Evolutionary conservation across 2,797 vertebrate species (phyloP), one percentile per base, ranked within the genome.

Genomic region (Tokudaia muenninki): DNA sequence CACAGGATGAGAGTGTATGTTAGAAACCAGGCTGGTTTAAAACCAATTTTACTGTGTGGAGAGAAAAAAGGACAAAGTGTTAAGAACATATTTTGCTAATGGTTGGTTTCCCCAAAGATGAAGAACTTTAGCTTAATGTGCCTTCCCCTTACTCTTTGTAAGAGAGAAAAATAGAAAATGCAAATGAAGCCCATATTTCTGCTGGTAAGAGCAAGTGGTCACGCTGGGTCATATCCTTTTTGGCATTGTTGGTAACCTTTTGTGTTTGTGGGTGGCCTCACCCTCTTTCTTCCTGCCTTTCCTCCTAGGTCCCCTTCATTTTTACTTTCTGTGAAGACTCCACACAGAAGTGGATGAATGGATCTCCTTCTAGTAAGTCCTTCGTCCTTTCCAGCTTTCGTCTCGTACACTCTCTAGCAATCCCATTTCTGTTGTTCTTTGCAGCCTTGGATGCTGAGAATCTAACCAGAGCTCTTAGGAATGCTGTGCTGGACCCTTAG

Each of bases 151-250:
- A 19, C 0, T 94, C 11, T 94, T 96, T 96, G 31, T 75, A 90
- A 93, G 2, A 88, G 52, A 31, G 91, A 50, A 67, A 41, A 14
- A 77, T 74, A 96, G 34, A 14, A 90, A 98, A 98, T 98, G 91
- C 75, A 97, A 97, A 98, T 95, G 21, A 98, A 72, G 87, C 44
- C 3, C 75, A 7, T 95, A 92, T 97, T 98, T 98, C 93, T 98
- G n/a, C 67, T 95, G 57, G 75, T 94, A 94, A 95, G 9, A 94
- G 63, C 90, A 95, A 4, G 80, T 93, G 94, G 97, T 98, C 96
- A 96, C 55, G 44, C 77, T 96, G 41, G 88, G 96, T 92, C 91
- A 12, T 8, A 94, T 97, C 92, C 97, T 97, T 98, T 98, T 96
- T 95, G 67, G 95, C 98, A 96, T 92, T 96, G 78, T 96, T 97